Conservation (phyloP, 1,140 invertebrate genomes). For the Drosophila athabasca region DNA sequence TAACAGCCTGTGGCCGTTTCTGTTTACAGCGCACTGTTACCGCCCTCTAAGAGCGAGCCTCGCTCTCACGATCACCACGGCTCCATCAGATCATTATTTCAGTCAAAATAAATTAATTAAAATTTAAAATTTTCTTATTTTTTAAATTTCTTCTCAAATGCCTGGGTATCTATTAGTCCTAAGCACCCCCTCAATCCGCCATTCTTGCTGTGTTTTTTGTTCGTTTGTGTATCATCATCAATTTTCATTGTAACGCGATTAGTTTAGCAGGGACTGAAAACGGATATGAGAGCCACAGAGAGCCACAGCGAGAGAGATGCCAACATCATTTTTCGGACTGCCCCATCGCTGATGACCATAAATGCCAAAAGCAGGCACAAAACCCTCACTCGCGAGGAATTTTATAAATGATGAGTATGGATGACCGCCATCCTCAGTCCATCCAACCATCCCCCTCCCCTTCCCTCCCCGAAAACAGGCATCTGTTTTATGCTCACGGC, state of each 20-base stretch:
- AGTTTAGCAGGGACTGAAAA: slow-evolving; percentile 52
- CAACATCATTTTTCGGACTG: slow-evolving; percentile 70
- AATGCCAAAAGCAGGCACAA: slow-evolving; percentile 43
- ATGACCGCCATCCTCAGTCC: not conserved
- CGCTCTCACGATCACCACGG: too few species aligned
- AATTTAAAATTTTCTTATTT: too few species aligned
- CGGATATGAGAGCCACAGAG: slow-evolving; percentile 57
- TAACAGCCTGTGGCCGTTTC: too few species aligned
- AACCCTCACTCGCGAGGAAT: slow-evolving; percentile 40
- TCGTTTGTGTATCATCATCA: slow-evolving; percentile 62
- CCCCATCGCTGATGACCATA: slow-evolving; percentile 54
- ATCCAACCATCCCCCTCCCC: not conserved
- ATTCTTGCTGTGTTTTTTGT: not conserved
- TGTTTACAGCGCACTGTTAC: too few species aligned
- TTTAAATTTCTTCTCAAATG: too few species aligned
- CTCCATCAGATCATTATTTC: too few species aligned
- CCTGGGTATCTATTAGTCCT: too few species aligned
- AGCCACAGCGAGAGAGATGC: too few species aligned
- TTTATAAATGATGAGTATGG: slow-evolving; percentile 79
- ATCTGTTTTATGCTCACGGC: slow-evolving; percentile 78
- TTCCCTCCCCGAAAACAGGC: slow-evolving; percentile 27
- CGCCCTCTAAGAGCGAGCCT: too few species aligned
- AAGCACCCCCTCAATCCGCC: too few species aligned
- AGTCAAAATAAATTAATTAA: too few species aligned
- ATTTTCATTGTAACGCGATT: slow-evolving; percentile 82